phyloP scores from a whole-genome alignment of 2,888 invertebrate genomes.

The Acrobasis suavella region DNA sequence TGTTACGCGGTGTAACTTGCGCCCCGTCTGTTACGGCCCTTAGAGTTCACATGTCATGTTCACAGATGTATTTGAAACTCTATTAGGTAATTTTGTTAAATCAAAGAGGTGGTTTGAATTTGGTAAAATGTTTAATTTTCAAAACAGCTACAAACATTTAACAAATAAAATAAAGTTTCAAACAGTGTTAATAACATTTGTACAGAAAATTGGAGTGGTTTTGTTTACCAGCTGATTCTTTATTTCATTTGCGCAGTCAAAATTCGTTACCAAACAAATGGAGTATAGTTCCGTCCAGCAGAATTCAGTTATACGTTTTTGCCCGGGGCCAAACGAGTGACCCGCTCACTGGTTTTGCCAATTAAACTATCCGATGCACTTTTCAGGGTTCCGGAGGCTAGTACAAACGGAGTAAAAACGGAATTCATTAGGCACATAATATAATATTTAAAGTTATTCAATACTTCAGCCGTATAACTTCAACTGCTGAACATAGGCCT shows the following conservation, averaged over 20 bases:
- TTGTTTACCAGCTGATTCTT: constrained; percentile 10
- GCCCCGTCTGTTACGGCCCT: too few relatives aligned
- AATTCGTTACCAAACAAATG: constrained; percentile 2
- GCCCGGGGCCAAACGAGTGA: neutral
- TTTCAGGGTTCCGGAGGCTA: neutral
- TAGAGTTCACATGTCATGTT: too few relatives aligned
- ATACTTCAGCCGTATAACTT: too few relatives aligned
- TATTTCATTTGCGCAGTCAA: constrained; percentile 6
- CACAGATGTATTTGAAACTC: too few relatives aligned
- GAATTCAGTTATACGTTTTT: constrained; percentile 4
- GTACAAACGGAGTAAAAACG: neutral
- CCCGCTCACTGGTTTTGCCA: constrained; percentile 1
- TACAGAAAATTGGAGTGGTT: constrained; percentile 1
- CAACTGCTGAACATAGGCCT: too few relatives aligned
- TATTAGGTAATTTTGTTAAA: too few relatives aligned
- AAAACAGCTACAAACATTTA: neutral
- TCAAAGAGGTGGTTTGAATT: too few relatives aligned
- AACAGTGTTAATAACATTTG: neutral
- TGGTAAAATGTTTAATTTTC: neutral
- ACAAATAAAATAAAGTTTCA: neutral
- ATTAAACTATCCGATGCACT: neutral
- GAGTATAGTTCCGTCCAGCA: neutral
- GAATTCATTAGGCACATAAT: too few relatives aligned
- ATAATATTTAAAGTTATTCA: too few relatives aligned
- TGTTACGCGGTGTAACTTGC: too few relatives aligned